Evolutionary conservation across 2,888 invertebrate genomes (phyloP).

Genomic region (Drosophila cracens): DNA sequence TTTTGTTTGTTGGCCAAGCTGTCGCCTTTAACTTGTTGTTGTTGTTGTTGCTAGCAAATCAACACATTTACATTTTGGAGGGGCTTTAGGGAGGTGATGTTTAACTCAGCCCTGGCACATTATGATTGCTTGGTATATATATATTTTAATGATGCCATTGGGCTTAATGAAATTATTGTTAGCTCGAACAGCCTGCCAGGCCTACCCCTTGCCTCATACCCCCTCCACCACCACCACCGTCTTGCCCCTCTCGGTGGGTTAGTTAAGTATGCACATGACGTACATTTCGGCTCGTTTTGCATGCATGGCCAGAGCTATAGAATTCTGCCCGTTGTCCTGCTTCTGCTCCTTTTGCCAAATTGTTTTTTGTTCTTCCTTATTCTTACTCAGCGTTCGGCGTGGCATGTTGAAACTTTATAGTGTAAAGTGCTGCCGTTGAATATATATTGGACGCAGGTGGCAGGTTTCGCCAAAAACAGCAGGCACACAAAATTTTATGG

Average conservation of each 20-base stretch:
- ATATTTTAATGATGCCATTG: conserved; percentile 79
- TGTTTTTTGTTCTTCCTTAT: conserved; percentile 28
- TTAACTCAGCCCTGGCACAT: conserved; percentile 39
- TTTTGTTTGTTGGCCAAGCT: conserved; percentile 59
- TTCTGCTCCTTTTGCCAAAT: conserved; percentile 27
- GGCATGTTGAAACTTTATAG: conserved; percentile 57
- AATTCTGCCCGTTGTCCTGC: neutral
- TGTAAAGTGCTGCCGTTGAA: conserved; percentile 35
- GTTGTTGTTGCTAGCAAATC: conserved; percentile 38
- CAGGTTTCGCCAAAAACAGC: conserved; percentile 15
- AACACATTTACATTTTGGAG: conserved; percentile 58
- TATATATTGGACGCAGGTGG: conserved; percentile 52
- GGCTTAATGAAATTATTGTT: conserved; percentile 81
- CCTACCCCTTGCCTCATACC: neutral
- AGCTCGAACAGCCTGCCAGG: conserved; percentile 32
- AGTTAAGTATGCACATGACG: conserved; percentile 70
- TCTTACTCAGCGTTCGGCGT: conserved; percentile 3
- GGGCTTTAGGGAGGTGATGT: conserved; percentile 38
- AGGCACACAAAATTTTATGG: conserved; percentile 29
- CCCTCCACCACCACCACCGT: neutral
- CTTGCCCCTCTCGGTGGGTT: neutral
- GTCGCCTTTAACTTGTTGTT: conserved; percentile 51
- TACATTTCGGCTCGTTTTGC: conserved; percentile 54
- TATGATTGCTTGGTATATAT: conserved; percentile 74
- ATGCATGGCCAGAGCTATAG: conserved; percentile 45